Conservation (phyloP, 2,797 vertebrate genomes). For the Macropodus opercularis region DNA sequence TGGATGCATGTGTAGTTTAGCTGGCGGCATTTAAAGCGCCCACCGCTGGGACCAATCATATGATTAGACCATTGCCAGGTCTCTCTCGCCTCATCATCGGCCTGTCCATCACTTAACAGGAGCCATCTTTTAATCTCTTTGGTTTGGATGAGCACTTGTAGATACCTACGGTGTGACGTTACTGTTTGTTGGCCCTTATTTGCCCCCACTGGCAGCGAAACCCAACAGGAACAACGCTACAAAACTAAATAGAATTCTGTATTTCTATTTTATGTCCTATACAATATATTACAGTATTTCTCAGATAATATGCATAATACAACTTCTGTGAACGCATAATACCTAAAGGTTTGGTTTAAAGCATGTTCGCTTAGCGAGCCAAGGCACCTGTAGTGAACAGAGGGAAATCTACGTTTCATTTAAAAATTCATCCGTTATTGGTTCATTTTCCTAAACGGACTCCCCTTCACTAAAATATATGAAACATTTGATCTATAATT, state of each 20-base stretch:
- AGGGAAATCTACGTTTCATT: neutral
- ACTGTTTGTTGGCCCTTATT: conserved; percentile 34
- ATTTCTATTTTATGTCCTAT: neutral
- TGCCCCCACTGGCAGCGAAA: conserved; percentile 24
- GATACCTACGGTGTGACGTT: conserved; percentile 26
- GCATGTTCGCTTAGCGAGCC: neutral
- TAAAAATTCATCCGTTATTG: neutral
- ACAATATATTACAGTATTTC: neutral
- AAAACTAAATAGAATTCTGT: neutral
- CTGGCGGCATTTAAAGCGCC: conserved; percentile 31
- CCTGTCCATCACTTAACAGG: conserved; percentile 38
- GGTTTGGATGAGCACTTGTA: conserved; percentile 30
- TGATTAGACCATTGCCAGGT: conserved; percentile 54
- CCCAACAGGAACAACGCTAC: neutral
- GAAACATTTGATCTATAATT: conserved; percentile 7
- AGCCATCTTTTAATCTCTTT: conserved; percentile 29
- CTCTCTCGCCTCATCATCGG: conserved; percentile 40
- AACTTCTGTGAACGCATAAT: neutral
- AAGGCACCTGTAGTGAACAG: neutral
- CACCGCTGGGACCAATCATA: conserved; percentile 51
- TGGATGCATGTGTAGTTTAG: conserved; percentile 44
- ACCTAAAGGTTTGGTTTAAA: neutral
- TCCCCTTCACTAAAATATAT: neutral
- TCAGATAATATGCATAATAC: neutral
- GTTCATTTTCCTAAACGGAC: neutral